These are phyloP conservation scores for Nomada goodeniana DNA, from an alignment of 2,888 invertebrate species.

Conservation along the genomic window DNA sequence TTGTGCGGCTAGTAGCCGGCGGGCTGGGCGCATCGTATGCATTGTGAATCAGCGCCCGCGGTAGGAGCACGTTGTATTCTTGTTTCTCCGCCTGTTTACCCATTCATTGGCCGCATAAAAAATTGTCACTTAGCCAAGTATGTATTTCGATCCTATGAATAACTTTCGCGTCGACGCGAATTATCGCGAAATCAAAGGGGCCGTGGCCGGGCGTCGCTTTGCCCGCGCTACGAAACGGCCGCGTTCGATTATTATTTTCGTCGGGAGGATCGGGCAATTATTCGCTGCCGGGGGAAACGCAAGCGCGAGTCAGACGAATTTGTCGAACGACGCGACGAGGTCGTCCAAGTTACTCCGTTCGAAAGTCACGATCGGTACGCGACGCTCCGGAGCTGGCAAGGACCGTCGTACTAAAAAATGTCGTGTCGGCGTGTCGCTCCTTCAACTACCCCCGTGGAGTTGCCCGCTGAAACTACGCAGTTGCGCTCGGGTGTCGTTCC, in stretches of 20 bases:
- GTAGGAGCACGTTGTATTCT: constrained; percentile 62
- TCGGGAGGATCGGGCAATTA: not conserved
- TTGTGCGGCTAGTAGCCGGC: constrained; percentile 40
- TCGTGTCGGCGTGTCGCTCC: constrained; percentile 15
- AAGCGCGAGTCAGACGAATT: not conserved
- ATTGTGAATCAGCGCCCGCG: constrained; percentile 66
- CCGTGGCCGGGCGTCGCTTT: not conserved
- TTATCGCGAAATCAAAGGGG: constrained; percentile 54
- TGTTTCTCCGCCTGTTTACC: constrained; percentile 63
- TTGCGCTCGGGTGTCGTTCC: constrained; percentile 78
- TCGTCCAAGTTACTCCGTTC: not conserved
- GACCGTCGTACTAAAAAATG: not conserved
- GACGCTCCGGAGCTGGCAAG: not conserved
- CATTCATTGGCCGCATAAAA: constrained; percentile 66
- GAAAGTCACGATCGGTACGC: not conserved
- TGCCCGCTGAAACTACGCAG: constrained; percentile 80
- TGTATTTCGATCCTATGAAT: constrained; percentile 52
- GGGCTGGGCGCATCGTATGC: constrained; percentile 60
- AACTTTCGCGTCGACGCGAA: constrained; percentile 37
- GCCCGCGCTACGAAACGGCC: not conserved
- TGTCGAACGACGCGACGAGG: not conserved
- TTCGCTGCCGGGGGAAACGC: not conserved
- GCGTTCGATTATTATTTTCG: not conserved
- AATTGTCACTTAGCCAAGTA: constrained; percentile 58
- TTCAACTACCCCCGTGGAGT: constrained; percentile 64